Evolutionary conservation across 2,113 vertebrate species (phyloP).

Genomic region (Micromys minutus): DNA sequence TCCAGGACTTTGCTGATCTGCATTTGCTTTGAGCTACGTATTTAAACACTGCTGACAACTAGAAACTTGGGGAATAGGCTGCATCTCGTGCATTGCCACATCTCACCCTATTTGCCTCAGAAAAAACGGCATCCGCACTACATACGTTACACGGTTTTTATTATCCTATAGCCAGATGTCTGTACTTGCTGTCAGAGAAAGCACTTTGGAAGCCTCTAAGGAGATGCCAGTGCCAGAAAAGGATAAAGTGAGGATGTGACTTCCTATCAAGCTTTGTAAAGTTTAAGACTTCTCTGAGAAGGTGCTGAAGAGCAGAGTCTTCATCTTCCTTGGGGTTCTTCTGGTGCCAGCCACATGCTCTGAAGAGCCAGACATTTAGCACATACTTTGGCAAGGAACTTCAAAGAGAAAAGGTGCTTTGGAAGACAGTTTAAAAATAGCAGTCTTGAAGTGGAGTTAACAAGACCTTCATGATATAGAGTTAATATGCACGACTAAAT

Average conservation of each 20-base stretch:
- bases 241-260: constrained; percentile 12
- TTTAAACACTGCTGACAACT: constrained; percentile 60
- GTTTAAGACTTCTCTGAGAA: constrained; percentile 57
- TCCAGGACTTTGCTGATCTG: constrained; percentile 51
- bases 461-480: too few relatives aligned
- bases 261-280: constrained; percentile 31
- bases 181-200: constrained; percentile 48
- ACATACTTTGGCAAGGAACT: too few relatives aligned
- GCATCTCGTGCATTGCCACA: constrained; percentile 11
- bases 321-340: background rate
- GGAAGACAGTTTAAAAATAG: too few relatives aligned
- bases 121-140: background rate
- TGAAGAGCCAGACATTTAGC: background rate
- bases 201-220: constrained; percentile 38
- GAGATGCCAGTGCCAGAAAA: constrained; percentile 51
- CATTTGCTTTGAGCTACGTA: constrained; percentile 55
- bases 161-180: constrained; percentile 50
- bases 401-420: too few relatives aligned
- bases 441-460: too few relatives aligned
- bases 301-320: constrained; percentile 60
- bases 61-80: constrained; percentile 19
- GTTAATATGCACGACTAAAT: too few relatives aligned
- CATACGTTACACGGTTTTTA: constrained; percentile 60
- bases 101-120: constrained; percentile 29
- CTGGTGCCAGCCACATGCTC: constrained; percentile 50